Conservation (phyloP, 2,888 invertebrate genomes). For the Margaritifera margaritifera region DNA sequence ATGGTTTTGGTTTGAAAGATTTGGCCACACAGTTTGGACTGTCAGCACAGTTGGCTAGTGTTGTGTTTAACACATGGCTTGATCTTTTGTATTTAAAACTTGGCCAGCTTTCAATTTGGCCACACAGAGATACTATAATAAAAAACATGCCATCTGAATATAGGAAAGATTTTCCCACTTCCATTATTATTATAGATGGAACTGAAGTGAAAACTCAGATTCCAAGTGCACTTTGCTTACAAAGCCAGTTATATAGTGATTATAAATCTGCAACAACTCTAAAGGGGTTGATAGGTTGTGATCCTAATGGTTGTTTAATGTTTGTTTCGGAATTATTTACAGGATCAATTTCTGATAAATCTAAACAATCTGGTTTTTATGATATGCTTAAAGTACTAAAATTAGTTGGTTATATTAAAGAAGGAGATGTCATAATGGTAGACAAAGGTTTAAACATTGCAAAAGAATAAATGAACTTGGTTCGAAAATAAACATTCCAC, state of each 20-base stretch:
- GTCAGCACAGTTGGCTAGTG: slow-evolving; percentile 7
- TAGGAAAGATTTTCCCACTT: slow-evolving; percentile 22
- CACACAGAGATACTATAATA: slow-evolving; percentile 22
- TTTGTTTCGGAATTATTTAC: slow-evolving; percentile 17
- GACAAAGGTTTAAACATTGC: too few species aligned
- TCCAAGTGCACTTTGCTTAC: slow-evolving; percentile 13
- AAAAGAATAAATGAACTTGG: too few species aligned
- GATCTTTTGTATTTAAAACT: slow-evolving; percentile 18
- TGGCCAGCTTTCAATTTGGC: slow-evolving; percentile 18
- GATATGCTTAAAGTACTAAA: slow-evolving; percentile 9
- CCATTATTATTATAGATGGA: slow-evolving; percentile 25
- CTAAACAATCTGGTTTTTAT: slow-evolving; percentile 12
- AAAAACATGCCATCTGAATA: slow-evolving; percentile 25
- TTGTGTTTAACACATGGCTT: slow-evolving; percentile 17
- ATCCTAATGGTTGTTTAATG: slow-evolving; percentile 20
- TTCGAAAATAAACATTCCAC: too few species aligned
- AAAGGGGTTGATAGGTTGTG: slow-evolving; percentile 23
- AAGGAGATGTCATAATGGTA: too few species aligned
- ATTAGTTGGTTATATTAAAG: slow-evolving; percentile 4
- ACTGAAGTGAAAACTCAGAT: slow-evolving; percentile 25
- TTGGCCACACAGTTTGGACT: slow-evolving; percentile 10
- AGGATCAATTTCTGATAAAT: slow-evolving; percentile 19
- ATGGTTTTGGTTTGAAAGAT: slow-evolving; percentile 14
- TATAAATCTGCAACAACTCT: slow-evolving; percentile 20
- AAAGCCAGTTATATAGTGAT: slow-evolving; percentile 26